These are phyloP conservation scores for Zaprionus lachaisei DNA, from an alignment of 1,140 invertebrate species.

Conservation along the genomic window DNA sequence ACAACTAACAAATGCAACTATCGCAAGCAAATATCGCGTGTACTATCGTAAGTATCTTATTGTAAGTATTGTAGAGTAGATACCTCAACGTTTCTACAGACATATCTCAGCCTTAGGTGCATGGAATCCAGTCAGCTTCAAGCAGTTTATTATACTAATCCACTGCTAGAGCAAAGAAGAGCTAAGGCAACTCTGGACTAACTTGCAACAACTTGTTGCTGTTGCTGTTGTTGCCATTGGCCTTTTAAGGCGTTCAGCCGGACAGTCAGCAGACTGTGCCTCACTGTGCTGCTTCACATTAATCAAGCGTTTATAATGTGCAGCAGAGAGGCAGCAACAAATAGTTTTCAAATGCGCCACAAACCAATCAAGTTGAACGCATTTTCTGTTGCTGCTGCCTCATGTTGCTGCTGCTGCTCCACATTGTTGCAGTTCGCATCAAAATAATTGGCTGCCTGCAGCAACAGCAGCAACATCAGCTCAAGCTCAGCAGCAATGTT, in stretches of 20 bases:
- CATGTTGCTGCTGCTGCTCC: constrained; percentile 59
- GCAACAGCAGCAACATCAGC: constrained; percentile 44
- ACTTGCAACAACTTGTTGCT: constrained; percentile 2
- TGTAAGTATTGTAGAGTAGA: neutral
- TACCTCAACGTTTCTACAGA: neutral
- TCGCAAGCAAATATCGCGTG: too few relatives aligned
- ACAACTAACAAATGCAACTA: too few relatives aligned
- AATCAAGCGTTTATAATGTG: constrained; percentile 51
- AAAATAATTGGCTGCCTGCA: constrained; percentile 71
- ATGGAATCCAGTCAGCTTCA: neutral
- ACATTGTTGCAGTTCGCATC: constrained; percentile 71
- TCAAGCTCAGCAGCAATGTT: constrained; percentile 64
- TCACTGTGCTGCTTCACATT: constrained; percentile 27
- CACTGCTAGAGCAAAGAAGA: neutral
- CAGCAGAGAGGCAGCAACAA: constrained; percentile 62
- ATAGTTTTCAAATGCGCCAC: constrained; percentile 74
- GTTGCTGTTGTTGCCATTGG: constrained; percentile 19
- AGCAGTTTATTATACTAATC: neutral
- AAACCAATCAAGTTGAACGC: constrained; percentile 78
- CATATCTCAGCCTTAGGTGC: neutral
- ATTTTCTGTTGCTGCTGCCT: constrained; percentile 45
- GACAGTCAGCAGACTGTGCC: neutral
- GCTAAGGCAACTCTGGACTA: neutral
- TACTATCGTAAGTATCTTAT: too few relatives aligned
- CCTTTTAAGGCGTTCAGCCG: constrained; percentile 31